Conservation (phyloP, 1,140 invertebrate species). For the Heliothis subflexa region DNA sequence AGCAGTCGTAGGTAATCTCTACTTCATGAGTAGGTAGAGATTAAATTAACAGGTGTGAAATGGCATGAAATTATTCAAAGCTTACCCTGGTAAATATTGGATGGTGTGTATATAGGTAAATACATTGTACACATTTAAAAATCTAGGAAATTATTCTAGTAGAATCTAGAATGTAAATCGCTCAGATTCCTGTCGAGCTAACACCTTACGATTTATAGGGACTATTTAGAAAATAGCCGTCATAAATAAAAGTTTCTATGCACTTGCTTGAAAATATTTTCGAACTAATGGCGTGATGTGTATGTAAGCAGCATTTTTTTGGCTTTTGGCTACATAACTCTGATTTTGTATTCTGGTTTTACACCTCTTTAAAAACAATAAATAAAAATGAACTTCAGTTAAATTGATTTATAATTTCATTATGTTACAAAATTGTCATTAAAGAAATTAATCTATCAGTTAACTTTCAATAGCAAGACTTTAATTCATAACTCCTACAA, state of each 20-base stretch:
- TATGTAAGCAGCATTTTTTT: background rate
- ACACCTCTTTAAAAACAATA: too few species aligned
- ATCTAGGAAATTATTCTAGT: background rate
- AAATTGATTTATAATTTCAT: too few species aligned
- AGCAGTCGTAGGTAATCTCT: too few species aligned
- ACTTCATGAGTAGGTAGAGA: too few species aligned
- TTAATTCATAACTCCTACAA: conserved; percentile 3
- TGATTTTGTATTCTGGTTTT: too few species aligned
- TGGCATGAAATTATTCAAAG: too few species aligned
- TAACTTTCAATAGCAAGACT: background rate
- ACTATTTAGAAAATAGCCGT: background rate
- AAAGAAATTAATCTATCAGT: background rate
- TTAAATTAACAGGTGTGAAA: too few species aligned
- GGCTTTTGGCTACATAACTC: background rate
- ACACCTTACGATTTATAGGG: background rate
- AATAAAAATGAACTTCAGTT: too few species aligned
- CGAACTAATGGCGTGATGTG: background rate
- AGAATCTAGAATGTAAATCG: background rate
- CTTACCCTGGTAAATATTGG: too few species aligned
- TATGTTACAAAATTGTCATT: background rate
- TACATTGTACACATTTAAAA: background rate
- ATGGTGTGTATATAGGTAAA: too few species aligned
- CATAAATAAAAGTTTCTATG: background rate
- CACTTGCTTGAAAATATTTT: background rate
- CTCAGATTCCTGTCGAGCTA: background rate